These are phyloP conservation scores for Noctua fimbriata DNA, from an alignment of 2,888 invertebrate species.

Conservation along the genomic window DNA sequence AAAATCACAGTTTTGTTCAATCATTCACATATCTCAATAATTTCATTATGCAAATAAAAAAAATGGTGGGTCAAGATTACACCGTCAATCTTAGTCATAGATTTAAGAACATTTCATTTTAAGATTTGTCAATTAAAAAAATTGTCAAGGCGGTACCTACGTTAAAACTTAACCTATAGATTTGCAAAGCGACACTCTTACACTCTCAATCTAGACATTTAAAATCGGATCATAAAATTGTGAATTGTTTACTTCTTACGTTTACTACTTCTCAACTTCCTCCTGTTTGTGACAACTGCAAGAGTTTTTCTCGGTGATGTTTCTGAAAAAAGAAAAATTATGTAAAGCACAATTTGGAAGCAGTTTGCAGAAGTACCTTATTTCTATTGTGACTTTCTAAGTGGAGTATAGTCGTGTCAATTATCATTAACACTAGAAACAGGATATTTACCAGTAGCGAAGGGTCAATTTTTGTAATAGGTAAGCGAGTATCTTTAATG, in stretches of 20 bases:
- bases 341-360: neutral
- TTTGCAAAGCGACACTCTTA: slow-evolving; percentile 59
- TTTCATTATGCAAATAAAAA: slow-evolving; percentile 37
- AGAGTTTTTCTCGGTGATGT: slow-evolving; percentile 68
- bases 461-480: too few relatives aligned
- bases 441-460: too few relatives aligned
- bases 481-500: too few relatives aligned
- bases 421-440: too few relatives aligned
- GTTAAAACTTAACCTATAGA: slow-evolving; percentile 62
- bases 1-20: slow-evolving; percentile 69
- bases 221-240: slow-evolving; percentile 9
- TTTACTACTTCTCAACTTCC: slow-evolving; percentile 81
- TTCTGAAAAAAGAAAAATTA: slow-evolving; percentile 73
- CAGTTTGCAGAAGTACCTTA: neutral
- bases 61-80: slow-evolving; percentile 61
- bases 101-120: slow-evolving; percentile 23
- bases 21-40: slow-evolving; percentile 50
- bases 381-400: neutral
- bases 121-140: slow-evolving; percentile 44
- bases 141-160: slow-evolving; percentile 60
- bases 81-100: slow-evolving; percentile 47
- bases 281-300: slow-evolving; percentile 74
- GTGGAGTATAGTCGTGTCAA: neutral
- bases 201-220: slow-evolving; percentile 32
- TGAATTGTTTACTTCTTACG: slow-evolving; percentile 71